Evolutionary conservation across 2,888 invertebrate genomes (phyloP).

Genomic region (Nephrotoma flavescens): DNA sequence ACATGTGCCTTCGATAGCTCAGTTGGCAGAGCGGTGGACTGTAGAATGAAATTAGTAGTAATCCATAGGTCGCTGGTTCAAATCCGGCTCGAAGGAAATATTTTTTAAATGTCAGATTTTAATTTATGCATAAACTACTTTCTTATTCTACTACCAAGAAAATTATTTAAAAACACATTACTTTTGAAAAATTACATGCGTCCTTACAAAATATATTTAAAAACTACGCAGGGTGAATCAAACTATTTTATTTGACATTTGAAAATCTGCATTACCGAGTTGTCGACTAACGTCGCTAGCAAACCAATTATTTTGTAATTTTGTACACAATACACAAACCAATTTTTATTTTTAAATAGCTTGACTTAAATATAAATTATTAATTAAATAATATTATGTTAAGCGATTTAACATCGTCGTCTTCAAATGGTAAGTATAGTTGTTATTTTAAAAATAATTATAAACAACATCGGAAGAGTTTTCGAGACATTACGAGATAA

Average conservation of each 20-base stretch:
- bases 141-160: no score
- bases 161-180: no score
- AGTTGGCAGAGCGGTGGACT: constrained; percentile 24
- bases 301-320: no score
- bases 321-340: no score
- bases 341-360: background rate
- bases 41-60: constrained; percentile 14
- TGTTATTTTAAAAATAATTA: background rate
- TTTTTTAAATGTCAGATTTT: no score
- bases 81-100: constrained; percentile 48
- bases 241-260: no score
- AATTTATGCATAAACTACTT: no score
- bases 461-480: background rate
- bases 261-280: no score
- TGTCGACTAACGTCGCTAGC: no score
- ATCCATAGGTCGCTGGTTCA: constrained; percentile 56
- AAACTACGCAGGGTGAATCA: no score
- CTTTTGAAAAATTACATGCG: no score
- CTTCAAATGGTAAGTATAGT: background rate
- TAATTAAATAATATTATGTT: background rate
- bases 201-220: no score
- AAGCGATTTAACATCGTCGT: background rate
- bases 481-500: background rate
- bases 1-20: constrained; percentile 20
- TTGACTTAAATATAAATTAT: background rate